Base-by-base conservation (phyloP, 92 coral and sea anemone genomes). In the Hydrozoanthus gracilis region DNA sequence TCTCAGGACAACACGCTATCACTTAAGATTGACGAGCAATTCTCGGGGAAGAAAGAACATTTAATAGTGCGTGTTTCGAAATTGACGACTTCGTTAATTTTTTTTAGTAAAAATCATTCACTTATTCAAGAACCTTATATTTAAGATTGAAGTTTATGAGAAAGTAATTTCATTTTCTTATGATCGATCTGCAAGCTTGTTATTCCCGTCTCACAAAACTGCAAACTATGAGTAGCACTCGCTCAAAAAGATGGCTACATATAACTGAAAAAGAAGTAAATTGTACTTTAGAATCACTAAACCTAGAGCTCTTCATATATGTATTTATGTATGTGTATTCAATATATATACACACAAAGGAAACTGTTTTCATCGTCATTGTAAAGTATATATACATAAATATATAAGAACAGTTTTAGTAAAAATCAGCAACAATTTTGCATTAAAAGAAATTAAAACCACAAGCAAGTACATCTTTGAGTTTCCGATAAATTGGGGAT, bases 381-480 rank as follows among this genome's bases (percentile, higher is more conserved):
- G 85, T 80, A 80, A 80, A 64, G 70, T 80, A 44, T 66, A 27
- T 27, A 27, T 27, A 27, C 2, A 27, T 27, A 27, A 27, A 27
- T 27, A 27, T 27, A 45, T 66, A 45, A 80, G 73, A 67, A 65
- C 48, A 47, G 64, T 65, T 79, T 64, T 79, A 79, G 84, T 44
- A 46, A 51, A 79, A 62, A 55, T 27, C 9, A 35, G 17, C 47
- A 46, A 65, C 56, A 62, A 61, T 79, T 79, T 79, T 65, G 16
- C 74, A 80, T 64, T 80, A 80, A 80, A 80, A 48, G 69, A 80
- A 76, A 64, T 12, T 65, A 67, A 12, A 65, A 80, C 70, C 17
- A 56, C 73, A 18, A 2, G 60, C 14, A 11, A 50, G 83, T 51
- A 58, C 47, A 54, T 54, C 44, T 76, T 12, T 60, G 15, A 44